Base-by-base conservation (phyloP, 1,140 invertebrate species). In the Heliconius congener region DNA sequence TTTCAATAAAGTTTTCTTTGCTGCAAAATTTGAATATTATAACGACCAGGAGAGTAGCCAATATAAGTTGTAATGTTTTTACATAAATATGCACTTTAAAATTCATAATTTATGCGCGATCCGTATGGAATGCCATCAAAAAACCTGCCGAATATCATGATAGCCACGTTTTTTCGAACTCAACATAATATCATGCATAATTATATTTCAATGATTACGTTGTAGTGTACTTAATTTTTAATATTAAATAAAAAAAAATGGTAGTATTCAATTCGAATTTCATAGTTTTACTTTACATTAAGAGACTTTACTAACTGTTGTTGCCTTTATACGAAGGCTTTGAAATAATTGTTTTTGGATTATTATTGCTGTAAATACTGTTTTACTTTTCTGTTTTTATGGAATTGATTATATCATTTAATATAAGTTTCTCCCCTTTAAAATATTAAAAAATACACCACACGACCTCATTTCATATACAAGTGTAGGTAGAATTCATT, bases 1-100 rank as follows among this genome's bases (percentile, higher is more conserved):
- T 73, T 74, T 55, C 60, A 81, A 78, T 73, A 82, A 82, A 23
- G 73, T 80, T 80, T 79, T 79, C 37, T 70, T 42, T 77, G 8
- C 42, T 34, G 27, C 77, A 57, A 52, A 76, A 57, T 73, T 72
- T 71, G 23, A 19, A 72, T 76, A 76, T 73, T 73, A 60, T 76
- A 80, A 80, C 23, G 70, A 80, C 66, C 57, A 73, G 42, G 60
- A 16, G 60, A 66, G 27, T 66, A 70, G 37, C 39, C 46, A 76
- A 76, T 27, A 70, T 70, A 75, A 60, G 52, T 71, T 76, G 60
- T 42, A 34, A 76, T 46, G 27, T 39, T 79, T 79, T 79, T 42
- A 79, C 57, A 57, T n/a, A 27, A 46, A 71, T 39, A 46, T 66
- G 60, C 30, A 66, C 60, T 66, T 66, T 66, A 66, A 66, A 66